Conservation (phyloP, 2,113 vertebrate genomes). For the Mola mola region DNA sequence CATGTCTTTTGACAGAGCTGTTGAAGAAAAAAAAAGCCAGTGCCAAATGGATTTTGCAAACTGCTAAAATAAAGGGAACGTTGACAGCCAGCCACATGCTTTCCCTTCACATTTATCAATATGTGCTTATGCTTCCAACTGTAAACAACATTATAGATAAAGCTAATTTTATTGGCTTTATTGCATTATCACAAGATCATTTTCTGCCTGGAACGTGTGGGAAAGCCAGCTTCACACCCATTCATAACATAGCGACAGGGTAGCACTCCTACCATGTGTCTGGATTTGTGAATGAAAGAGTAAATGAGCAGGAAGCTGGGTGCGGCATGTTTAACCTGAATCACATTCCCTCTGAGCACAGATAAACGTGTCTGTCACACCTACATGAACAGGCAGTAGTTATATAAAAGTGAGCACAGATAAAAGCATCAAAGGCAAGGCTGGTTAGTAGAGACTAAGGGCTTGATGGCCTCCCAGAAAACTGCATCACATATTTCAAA, state of each 20-base stretch:
- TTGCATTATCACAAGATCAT: constrained; percentile 17
- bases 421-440: not conserved
- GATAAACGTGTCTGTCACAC: constrained; percentile 3
- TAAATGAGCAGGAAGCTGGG: constrained; percentile 43
- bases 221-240: constrained; percentile 49
- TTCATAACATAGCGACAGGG: constrained; percentile 1
- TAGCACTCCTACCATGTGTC: constrained; percentile 45
- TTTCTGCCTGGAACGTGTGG: constrained; percentile 44
- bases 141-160: not conserved
- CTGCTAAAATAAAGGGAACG: constrained; percentile 1
- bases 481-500: constrained; percentile 1
- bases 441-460: constrained; percentile 16
- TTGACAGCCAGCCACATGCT: not conserved
- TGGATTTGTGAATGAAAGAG: constrained; percentile 60
- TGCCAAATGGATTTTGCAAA: not conserved
- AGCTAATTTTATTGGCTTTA: constrained; percentile 33
- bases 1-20: not conserved
- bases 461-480: not conserved
- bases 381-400: not conserved
- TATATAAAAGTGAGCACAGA: constrained; percentile 5
- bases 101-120: constrained; percentile 3
- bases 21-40: not conserved
- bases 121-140: constrained; percentile 4
- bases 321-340: constrained; percentile 56
- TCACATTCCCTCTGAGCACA: constrained; percentile 15